Evolutionary conservation across 1,140 invertebrate genomes (phyloP), one percentile per base, ranked within the genome.

Genomic region (Campoletis sonorensis): DNA sequence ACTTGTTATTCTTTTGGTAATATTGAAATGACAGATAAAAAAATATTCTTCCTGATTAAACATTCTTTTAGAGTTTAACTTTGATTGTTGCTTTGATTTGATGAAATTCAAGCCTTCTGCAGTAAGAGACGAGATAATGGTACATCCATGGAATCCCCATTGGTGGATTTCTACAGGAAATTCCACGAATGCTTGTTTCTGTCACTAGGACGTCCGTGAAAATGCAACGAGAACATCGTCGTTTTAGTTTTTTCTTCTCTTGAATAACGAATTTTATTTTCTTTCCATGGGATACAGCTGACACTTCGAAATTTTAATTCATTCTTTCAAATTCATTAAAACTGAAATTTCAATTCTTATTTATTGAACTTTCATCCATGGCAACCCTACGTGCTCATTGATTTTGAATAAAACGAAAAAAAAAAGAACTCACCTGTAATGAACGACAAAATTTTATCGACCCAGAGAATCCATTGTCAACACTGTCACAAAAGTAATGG

Each of bases 101-200:
- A 67, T 49, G 45, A 71, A 16, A 27, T 16, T 30, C 18, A 15
- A 23, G 15, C 11, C 37, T 11, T 73, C 7, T 26, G 40, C 23
- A 67, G 45, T 45, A n/a, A 45, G 49, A 40, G 23, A n/a, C 27
- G 11, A 40, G 61, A 8, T n/a, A n/a, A n/a, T n/a, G 26, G 58
- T 23, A 67, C 67, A 49, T 45, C 21, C 11, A 21, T 67, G 26
- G 33, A 80, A 67, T 80, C 40, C 10, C 26, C 71, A 13, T 81
- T 54, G 54, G 75, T 30, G 71, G 58, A 80, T 76, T 75, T 33
- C 61, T 13, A 11, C 26, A 45, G 64, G 45, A 83, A 75, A 85
- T 85, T 84, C 81, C 81, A 33, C 73, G 51, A 79, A 83, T 82
- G 67, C 68, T 23, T 67, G 77, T 84, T 26, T 79, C 76, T 73